A percentile compares a stretch with the other conserved stretches of the same genome.
phyloP scores from a whole-genome alignment of 2,888 invertebrate species.

The Melanostoma scalare region DNA sequence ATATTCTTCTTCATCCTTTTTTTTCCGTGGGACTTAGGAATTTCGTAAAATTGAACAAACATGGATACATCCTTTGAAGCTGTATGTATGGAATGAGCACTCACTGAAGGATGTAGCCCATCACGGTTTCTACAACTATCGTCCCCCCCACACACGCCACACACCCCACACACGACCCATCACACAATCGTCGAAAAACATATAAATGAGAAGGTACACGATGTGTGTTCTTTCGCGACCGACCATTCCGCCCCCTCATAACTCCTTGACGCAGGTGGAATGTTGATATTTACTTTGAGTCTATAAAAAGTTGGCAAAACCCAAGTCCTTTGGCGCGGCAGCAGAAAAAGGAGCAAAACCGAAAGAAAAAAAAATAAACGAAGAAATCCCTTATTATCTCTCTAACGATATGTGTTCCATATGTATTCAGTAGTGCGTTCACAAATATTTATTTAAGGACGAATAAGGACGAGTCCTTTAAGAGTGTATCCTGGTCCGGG shows the following conservation, averaged over 20 bases:
- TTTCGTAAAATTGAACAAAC: conserved; percentile 72
- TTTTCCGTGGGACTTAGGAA: conserved; percentile 53
- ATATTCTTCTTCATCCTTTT: conserved; percentile 57
- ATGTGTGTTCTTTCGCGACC: conserved; percentile 51
- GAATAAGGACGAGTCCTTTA: conserved; percentile 62
- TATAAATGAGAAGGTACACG: conserved; percentile 50
- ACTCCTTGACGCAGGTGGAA: conserved; percentile 73
- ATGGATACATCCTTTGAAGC: conserved; percentile 67
- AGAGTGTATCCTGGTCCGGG: conserved; percentile 26
- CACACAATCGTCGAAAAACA: conserved; percentile 45
- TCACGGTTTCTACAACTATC: conserved; percentile 52
- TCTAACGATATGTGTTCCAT: conserved; percentile 73
- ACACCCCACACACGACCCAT: conserved; percentile 3
- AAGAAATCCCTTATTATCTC: conserved; percentile 73
- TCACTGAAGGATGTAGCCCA: conserved; percentile 40
- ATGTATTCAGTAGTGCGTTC: conserved; percentile 71
- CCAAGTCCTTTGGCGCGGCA: conserved; percentile 43
- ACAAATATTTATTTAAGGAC: conserved; percentile 73
- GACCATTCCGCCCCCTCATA: conserved; percentile 58
- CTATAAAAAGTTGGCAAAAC: conserved; percentile 72
- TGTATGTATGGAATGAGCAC: conserved; percentile 41
- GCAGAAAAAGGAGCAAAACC: conserved; percentile 44
- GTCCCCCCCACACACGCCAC: no score
- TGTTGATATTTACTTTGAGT: conserved; percentile 73
- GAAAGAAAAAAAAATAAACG: conserved; percentile 59